Evolutionary conservation across 2,888 invertebrate genomes (phyloP).

Genomic region (Strigamia crassipes): DNA sequence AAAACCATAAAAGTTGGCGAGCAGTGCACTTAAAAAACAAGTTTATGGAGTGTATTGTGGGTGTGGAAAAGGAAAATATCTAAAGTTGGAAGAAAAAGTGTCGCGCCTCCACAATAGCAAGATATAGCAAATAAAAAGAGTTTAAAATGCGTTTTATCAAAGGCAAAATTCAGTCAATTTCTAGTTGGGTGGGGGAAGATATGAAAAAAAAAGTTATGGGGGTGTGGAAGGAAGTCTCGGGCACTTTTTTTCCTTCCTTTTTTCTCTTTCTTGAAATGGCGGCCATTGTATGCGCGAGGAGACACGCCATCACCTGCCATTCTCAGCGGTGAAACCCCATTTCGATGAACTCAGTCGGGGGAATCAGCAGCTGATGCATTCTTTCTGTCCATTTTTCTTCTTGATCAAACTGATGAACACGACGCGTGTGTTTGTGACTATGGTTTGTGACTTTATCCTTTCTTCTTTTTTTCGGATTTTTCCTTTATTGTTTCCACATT

Average conservation of each 20-base stretch:
- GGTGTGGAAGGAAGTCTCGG: neutral
- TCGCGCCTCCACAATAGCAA: neutral
- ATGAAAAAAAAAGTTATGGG: neutral
- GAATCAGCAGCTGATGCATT: slow-evolving; percentile 10
- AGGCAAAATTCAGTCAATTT: neutral
- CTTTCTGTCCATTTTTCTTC: neutral
- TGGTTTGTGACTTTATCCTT: neutral
- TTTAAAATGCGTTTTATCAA: slow-evolving; percentile 10
- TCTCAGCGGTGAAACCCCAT: neutral
- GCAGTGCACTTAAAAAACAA: slow-evolving; percentile 10
- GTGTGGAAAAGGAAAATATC: neutral
- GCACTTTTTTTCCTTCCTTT: neutral
- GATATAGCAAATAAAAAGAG: slow-evolving; percentile 10
- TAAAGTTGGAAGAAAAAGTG: neutral
- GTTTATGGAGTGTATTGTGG: slow-evolving; percentile 4
- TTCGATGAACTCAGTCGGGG: neutral
- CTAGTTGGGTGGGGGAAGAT: neutral
- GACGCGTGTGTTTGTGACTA: neutral
- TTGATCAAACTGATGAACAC: neutral
- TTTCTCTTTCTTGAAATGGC: neutral
- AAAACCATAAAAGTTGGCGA: neutral
- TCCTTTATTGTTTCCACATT: neutral
- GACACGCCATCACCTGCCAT: slow-evolving; percentile 4
- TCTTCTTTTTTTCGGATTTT: neutral
- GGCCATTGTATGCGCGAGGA: neutral